Evolutionary conservation across 2,797 vertebrate species (phyloP), one percentile per base, ranked within the genome.

Genomic region (Sebastes glaucus): DNA sequence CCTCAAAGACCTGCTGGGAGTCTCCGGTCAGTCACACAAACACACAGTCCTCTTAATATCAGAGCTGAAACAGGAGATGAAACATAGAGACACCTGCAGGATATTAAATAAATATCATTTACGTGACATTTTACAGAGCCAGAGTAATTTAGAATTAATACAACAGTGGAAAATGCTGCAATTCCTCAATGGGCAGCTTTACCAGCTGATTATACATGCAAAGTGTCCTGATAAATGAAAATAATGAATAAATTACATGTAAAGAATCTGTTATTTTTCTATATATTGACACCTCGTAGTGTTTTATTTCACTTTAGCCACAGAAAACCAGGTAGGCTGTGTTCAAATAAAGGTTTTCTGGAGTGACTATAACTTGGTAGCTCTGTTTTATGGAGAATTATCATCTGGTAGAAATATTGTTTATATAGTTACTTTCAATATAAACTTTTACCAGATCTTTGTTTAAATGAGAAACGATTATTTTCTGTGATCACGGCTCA

Each of bases 1-100:
- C 9, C 46, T 96, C 84, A 95, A 88, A 13, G 97, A 99, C 84
- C 95, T 98, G 71, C 90, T 95, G 88, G 97, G 97, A 22, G 81
- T 97, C 63, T 97, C 98, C 1, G 99, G 98, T 99, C 77, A 94
- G 95, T n/a, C 22, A 6, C 35, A 62, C 52, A 52, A 42, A 55
- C 49, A 57, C 18, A 33, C 59, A 64, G 8, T 38, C 35, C 7
- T 14, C 7, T 14, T 14, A 63, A 25, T 1, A 71, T 32, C 33
- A 25, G 4, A 59, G 6, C 30, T 6, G 11, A 46, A 62, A 62
- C 32, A 8, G 1, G 28, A 13, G 25, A 3, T 32, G 33, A 53
- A 38, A 11, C 52, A 57, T 8, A 57, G 55, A 57, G 35, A 38
- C 49, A 3, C 46, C n/a, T 38, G 8, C 66, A 65, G 38, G n/a